A percentile compares a stretch with the other conserved stretches of the same genome.
These are phyloP conservation scores for Aurelia aurita DNA, from an alignment of 30 jellyfish, hydroid and myxozoan genomes.

Conservation along the genomic window DNA sequence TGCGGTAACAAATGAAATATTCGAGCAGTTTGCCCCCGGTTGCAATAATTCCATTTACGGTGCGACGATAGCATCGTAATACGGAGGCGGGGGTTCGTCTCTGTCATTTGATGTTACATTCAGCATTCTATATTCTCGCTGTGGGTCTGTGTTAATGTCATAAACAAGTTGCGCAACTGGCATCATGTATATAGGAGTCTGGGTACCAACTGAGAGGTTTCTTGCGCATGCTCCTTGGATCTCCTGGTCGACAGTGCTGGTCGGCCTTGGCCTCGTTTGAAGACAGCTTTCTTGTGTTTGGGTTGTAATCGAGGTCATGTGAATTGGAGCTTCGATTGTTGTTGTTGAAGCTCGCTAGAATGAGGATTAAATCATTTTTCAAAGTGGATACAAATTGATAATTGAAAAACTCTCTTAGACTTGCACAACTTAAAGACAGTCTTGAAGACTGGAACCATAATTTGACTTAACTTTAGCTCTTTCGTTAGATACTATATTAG, in stretches of 20 bases:
- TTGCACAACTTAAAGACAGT: too few relatives aligned
- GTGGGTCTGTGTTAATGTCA: constrained; percentile 64
- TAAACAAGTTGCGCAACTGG: constrained; percentile 83
- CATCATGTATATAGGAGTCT: constrained; percentile 90
- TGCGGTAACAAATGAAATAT: too few relatives aligned
- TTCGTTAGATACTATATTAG: too few relatives aligned
- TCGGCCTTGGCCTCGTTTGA: constrained; percentile 69
- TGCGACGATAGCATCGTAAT: constrained; percentile 61
- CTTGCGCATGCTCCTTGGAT: constrained; percentile 65
- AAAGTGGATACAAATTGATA: too few relatives aligned
- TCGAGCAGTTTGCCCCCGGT: constrained; percentile 7
- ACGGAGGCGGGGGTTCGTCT: constrained; percentile 89
- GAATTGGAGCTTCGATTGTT: constrained; percentile 54
- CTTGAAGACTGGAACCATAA: too few relatives aligned
- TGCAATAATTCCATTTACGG: neutral
- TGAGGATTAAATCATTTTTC: neutral
- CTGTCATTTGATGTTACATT: constrained; percentile 60
- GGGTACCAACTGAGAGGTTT: constrained; percentile 89
- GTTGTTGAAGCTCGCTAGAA: constrained; percentile 25
- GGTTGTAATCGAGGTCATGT: constrained; percentile 76
- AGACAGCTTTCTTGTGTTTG: constrained; percentile 89
- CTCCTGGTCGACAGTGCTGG: constrained; percentile 45
- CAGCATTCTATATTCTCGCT: constrained; percentile 62
- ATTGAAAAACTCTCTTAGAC: too few relatives aligned
- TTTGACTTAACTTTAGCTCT: too few relatives aligned